Conservation (phyloP, 2,888 invertebrate species). For the Lepidochitona cinerea region DNA sequence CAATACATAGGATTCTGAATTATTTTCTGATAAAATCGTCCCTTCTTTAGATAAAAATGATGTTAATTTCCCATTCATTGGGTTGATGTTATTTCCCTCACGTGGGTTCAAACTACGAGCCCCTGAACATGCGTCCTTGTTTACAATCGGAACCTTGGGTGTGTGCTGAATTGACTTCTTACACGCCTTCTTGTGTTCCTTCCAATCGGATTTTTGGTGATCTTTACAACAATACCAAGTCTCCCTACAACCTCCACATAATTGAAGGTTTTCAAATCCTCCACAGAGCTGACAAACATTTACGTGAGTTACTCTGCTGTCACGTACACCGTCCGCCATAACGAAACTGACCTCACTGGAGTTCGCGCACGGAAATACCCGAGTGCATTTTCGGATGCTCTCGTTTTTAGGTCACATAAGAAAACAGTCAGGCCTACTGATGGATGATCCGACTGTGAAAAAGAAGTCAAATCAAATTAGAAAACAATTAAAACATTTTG, state of each 20-base stretch:
- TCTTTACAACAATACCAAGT: conserved; percentile 64
- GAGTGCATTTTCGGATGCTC: no score
- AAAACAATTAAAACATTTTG: no score
- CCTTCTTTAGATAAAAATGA: no score
- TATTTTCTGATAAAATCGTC: conserved; percentile 31
- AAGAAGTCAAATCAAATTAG: no score
- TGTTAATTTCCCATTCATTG: no score
- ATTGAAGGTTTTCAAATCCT: conserved; percentile 50
- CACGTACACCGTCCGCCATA: neutral
- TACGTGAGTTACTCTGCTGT: neutral
- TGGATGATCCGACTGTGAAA: no score
- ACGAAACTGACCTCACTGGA: neutral
- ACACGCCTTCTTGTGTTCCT: conserved; percentile 54
- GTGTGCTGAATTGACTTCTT: conserved; percentile 12
- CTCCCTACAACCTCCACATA: conserved; percentile 59
- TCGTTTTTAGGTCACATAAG: no score
- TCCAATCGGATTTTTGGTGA: conserved; percentile 64
- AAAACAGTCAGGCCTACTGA: no score
- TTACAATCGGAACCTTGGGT: neutral
- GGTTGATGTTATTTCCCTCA: no score
- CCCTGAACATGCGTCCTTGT: conserved; percentile 1
- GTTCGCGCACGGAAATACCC: neutral
- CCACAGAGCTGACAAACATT: conserved; percentile 61
- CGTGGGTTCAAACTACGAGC: no score
- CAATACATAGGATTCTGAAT: conserved; percentile 44